phyloP scores from a whole-genome alignment of 2,888 invertebrate species.

The Trissolcus brochymenae region DNA sequence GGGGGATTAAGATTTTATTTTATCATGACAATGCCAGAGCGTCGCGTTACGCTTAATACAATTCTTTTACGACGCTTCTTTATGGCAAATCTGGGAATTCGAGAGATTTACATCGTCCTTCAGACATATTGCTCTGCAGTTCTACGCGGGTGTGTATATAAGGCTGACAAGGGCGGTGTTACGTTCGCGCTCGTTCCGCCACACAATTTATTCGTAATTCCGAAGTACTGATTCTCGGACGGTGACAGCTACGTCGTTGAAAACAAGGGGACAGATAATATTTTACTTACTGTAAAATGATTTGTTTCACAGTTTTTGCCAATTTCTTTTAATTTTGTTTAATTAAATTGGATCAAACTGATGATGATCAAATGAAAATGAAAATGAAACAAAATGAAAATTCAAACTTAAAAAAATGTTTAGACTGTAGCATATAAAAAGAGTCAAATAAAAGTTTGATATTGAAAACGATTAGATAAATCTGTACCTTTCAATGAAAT shows the following conservation, averaged over 20 bases:
- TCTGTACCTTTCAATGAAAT: too few species aligned
- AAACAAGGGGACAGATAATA: neutral
- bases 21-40: conserved; percentile 66
- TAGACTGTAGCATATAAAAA: too few species aligned
- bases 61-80: conserved; percentile 66
- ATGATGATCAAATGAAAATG: too few species aligned
- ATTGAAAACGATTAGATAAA: too few species aligned
- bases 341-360: too few species aligned
- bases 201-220: conserved; percentile 52
- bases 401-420: too few species aligned
- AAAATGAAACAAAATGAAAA: too few species aligned
- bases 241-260: conserved; percentile 37
- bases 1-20: conserved; percentile 70
- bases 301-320: too few species aligned
- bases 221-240: conserved; percentile 33
- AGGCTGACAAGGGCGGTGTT: conserved; percentile 8
- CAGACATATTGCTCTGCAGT: conserved; percentile 57
- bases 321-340: too few species aligned
- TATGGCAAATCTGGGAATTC: conserved; percentile 63
- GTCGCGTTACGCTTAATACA: conserved; percentile 66
- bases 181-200: conserved; percentile 34
- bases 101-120: conserved; percentile 59
- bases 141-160: conserved; percentile 21
- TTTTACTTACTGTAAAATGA: neutral
- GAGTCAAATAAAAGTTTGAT: too few species aligned